Base-by-base conservation (phyloP, 2,113 vertebrate species). In the Rattus rattus region DNA sequence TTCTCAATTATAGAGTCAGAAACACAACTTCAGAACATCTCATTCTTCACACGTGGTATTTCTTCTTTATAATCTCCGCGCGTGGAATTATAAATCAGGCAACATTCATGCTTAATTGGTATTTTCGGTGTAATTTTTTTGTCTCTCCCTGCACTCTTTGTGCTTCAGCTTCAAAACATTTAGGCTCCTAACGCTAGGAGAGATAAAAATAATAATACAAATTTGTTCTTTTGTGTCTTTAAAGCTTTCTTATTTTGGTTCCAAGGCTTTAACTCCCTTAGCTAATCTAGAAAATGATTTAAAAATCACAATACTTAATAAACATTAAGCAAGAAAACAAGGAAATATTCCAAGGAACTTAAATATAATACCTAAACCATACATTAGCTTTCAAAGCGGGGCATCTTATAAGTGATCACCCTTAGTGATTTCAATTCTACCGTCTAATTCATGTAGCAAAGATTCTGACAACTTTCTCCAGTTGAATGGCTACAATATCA, bases 171-270 rank as follows among this genome's bases (percentile, higher is more conserved):
- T 96, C 95, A 97, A 97, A 97, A 97, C 96, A 97, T 96, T 97
- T 96, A 94, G 94, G 91, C 91, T 97, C 33, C 86, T 93, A 96
- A 96, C 79, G 95, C 47, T 59, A 80, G 7, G 95, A 94, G 95
- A 97, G 96, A 97, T 97, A 97, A 97, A 97, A 97, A 96, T 98
- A 97, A 98, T 98, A 97, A 97, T 94, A 98, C 91, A 94, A 95
- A 97, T 90, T 65, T 94, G 56, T 88, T 96, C 90, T 96, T 97
- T 96, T 94, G 79, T 97, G 52, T 94, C 75, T 86, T 83, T 91
- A 88, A 85, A 97, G 92, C 92, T 87, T 96, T 94, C 76, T 20
- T 91, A 87, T 95, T 91, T 97, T 67, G 92, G 63, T 90, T 72
- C 47, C 59, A 88, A 81, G 52, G 47, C 70, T 87, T 76, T 87